Evolutionary conservation across 2,797 vertebrate genomes (phyloP).

Genomic region (Ctenopoma multispine): DNA sequence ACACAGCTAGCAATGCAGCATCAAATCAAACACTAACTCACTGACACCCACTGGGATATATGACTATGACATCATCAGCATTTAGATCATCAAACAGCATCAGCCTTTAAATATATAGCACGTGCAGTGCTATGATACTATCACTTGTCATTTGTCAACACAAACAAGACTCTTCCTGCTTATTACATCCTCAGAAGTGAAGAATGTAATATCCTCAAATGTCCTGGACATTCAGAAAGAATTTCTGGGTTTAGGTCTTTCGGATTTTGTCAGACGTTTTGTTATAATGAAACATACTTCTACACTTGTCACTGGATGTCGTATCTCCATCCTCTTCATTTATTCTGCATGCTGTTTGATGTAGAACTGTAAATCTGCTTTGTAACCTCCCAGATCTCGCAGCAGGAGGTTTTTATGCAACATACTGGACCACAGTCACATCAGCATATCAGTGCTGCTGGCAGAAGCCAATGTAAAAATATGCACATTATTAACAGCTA

Average conservation of each 20-base stretch:
- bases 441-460: slow-evolving; percentile 1
- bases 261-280: slow-evolving; percentile 8
- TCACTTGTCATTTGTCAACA: not conserved
- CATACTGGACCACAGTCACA: slow-evolving; percentile 19
- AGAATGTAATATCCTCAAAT: not conserved
- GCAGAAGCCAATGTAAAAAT: slow-evolving; percentile 7
- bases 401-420: slow-evolving; percentile 17
- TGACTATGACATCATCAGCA: not conserved
- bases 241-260: not conserved
- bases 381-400: slow-evolving; percentile 7
- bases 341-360: slow-evolving; percentile 9
- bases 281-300: not conserved
- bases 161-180: not conserved
- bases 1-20: not conserved
- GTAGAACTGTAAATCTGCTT: not conserved
- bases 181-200: too few relatives aligned
- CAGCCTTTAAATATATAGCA: too few relatives aligned
- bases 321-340: slow-evolving; percentile 20
- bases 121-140: too few relatives aligned
- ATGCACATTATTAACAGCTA: slow-evolving; percentile 2
- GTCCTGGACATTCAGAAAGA: not conserved
- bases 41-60: not conserved
- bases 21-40: not conserved
- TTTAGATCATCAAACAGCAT: too few relatives aligned
- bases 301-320: slow-evolving; percentile 3